Evolutionary conservation across 2,113 vertebrate species (phyloP), one percentile per base, ranked within the genome.

Genomic region (Crotalus tigris): DNA sequence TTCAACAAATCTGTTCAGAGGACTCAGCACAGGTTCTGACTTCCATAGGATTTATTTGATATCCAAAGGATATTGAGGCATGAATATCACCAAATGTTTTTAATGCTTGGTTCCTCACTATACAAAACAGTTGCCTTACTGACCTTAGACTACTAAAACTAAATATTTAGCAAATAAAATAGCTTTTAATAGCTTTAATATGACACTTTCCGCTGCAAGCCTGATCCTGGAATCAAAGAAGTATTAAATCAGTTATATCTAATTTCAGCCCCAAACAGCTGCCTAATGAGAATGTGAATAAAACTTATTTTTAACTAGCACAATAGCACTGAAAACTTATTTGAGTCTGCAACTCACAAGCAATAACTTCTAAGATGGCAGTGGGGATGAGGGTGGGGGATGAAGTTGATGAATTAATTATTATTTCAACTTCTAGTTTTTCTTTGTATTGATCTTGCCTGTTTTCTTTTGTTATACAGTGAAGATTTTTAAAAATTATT

Each of bases 271-370:
- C 61, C 93, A 81, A 93, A 58, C 92, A 93, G 91, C 95, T 96
- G 95, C 92, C 95, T 97, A 94, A 96, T 97, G 94, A 95, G 96
- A 96, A 93, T 91, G 91, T 94, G 95, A 90, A 54, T 92, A 90
- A 96, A 94, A 96, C 94, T 94, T 93, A 93, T 93, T 69, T 88
- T 96, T 96, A 95, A 92, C 92, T 89, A 44, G 86, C 57, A 49
- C 85, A 44, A 81, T 53, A 57, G 94, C 92, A 94, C 94, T 94
- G 90, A 94, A 96, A 97, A 96, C 93, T 93, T 95, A 95, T 85
- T 86, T 92, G 91, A 95, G 17, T 44, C 19, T 10, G 75, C 75
- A 44, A 81, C 33, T 81, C 75, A 81, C 4, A 24, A 87, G 5
- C 49, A 87, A 2, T 87, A 51, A 29, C 49, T 87, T 11, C 49